Percentiles rank a stretch among this genome's conserved stretches.
Evolutionary conservation across 2,888 invertebrate genomes (phyloP).

Genomic region (Cerastis leucographa): DNA sequence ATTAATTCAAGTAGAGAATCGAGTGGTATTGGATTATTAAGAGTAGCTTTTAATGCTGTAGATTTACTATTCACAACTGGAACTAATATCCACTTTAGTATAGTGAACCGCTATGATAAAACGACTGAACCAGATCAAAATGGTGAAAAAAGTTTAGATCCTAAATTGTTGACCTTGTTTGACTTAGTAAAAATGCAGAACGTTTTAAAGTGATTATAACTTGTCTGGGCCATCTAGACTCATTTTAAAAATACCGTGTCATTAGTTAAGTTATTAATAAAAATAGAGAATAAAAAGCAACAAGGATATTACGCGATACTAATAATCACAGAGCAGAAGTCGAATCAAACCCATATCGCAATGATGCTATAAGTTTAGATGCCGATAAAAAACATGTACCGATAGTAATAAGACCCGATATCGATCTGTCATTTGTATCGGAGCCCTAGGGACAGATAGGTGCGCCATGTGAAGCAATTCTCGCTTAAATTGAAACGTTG

Average conservation of each 20-base stretch:
- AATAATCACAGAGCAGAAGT: background rate
- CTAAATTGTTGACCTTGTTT: background rate
- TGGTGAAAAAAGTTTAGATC: background rate
- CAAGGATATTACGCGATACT: background rate
- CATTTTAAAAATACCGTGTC: background rate
- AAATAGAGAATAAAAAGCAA: background rate
- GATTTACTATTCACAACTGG: background rate
- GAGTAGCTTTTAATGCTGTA: background rate
- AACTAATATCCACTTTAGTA: too few relatives aligned
- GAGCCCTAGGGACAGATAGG: conserved; percentile 41
- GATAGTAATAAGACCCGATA: conserved; percentile 28
- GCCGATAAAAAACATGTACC: background rate
- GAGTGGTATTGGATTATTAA: conserved; percentile 3
- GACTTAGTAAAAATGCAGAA: background rate
- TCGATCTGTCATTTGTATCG: conserved; percentile 39
- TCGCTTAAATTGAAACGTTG: conserved; percentile 62
- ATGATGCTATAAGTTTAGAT: conserved; percentile 1
- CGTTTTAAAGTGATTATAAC: background rate
- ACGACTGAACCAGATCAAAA: background rate
- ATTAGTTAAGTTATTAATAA: too few relatives aligned
- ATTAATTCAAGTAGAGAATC: background rate
- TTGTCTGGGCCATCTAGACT: background rate
- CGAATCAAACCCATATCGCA: conserved; percentile 4
- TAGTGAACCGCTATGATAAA: background rate
- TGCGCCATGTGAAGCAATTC: conserved; percentile 53